A percentile compares a stretch with the other conserved stretches of the same genome.
Evolutionary conservation across 23 tunicate species (phyloP).

Genomic region (Trididemnum clinides): DNA sequence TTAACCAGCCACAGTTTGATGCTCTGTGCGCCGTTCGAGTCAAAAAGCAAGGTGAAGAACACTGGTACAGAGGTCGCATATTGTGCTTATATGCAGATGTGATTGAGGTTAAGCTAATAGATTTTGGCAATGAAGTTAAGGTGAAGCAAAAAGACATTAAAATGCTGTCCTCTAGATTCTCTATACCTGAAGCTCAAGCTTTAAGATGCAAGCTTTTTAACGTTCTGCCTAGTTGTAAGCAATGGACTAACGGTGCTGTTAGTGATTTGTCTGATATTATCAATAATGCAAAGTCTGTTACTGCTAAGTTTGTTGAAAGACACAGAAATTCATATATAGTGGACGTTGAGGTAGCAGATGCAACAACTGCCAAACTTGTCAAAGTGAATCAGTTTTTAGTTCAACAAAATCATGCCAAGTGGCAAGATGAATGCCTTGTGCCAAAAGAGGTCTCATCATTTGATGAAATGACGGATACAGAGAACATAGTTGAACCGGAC

Average conservation of each 20-base stretch:
- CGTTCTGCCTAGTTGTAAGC: slow-evolving; percentile 7
- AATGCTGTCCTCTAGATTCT: slow-evolving; percentile 27
- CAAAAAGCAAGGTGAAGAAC: neutral
- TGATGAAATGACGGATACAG: neutral
- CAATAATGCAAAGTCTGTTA: neutral
- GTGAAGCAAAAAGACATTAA: slow-evolving; percentile 29
- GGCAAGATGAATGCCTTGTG: neutral
- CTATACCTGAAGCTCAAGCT: slow-evolving; percentile 42
- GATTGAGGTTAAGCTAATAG: slow-evolving; percentile 72
- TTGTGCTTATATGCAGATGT: slow-evolving; percentile 26
- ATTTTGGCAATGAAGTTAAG: slow-evolving; percentile 65
- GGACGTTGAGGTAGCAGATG: slow-evolving; percentile 1
- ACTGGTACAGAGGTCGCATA: slow-evolving; percentile 66
- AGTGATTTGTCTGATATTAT: slow-evolving; percentile 27
- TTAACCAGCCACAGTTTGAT: slow-evolving; percentile 1
- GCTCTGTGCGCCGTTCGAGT: neutral
- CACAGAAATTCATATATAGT: slow-evolving; percentile 29
- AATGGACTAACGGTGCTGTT: slow-evolving; percentile 42
- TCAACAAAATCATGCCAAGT: slow-evolving; percentile 6
- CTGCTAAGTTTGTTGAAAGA: slow-evolving; percentile 49
- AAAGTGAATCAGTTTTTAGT: slow-evolving; percentile 32
- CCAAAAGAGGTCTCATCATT: neutral
- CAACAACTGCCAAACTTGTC: no score
- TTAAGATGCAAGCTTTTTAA: slow-evolving; percentile 53
- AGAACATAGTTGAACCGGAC: neutral